Evolutionary conservation across 2,113 vertebrate genomes (phyloP).

Genomic region (Mus pahari): DNA sequence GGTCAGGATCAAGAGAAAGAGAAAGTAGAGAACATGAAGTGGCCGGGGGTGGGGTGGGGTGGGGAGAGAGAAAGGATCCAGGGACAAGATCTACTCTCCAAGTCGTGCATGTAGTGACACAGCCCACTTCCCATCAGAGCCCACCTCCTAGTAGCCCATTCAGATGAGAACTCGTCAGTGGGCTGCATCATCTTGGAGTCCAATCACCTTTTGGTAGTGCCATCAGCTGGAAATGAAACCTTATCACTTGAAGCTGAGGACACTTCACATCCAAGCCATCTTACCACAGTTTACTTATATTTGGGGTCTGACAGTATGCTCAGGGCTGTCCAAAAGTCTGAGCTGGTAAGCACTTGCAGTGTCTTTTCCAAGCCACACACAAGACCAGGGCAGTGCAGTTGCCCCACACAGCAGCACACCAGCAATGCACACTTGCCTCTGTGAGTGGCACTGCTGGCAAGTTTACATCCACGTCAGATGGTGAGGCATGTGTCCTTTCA

Average conservation of each 20-base stretch:
- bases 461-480: fast-evolving
- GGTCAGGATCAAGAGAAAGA: background rate
- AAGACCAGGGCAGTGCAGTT: background rate
- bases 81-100: background rate
- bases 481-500: background rate
- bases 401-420: background rate
- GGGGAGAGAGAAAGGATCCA: background rate
- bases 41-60: no score
- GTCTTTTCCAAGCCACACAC: background rate
- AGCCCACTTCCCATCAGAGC: background rate
- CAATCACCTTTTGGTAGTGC: background rate
- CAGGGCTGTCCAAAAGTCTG: background rate
- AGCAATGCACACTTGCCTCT: background rate
- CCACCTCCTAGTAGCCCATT: background rate
- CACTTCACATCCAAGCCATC: background rate
- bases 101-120: background rate
- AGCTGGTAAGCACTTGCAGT: background rate
- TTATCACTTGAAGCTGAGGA: background rate
- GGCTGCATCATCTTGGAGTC: background rate
- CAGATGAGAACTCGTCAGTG: background rate
- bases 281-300: background rate
- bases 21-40: background rate
- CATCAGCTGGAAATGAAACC: background rate
- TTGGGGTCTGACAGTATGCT: background rate
- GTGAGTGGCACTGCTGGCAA: background rate